A percentile compares a stretch with the other conserved stretches of the same genome.
Evolutionary conservation across 2,113 vertebrate species (phyloP).

Genomic region (Malurus cyaneus): DNA sequence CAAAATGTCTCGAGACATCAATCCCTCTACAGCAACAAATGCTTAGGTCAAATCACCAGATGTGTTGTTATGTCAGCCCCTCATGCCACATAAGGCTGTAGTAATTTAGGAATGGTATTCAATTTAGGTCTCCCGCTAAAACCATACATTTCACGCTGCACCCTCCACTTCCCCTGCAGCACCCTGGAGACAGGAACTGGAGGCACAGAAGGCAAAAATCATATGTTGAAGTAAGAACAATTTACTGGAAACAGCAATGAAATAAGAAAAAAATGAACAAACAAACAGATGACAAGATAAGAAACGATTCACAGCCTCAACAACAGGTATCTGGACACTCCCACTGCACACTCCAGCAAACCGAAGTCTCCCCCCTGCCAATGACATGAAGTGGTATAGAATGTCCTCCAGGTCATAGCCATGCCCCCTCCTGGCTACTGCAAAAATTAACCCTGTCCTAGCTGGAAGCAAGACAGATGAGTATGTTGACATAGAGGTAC

Average conservation of each 20-base stretch:
- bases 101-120: background rate
- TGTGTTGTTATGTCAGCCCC: background rate
- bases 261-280: background rate
- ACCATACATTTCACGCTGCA: fast-evolving
- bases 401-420: background rate
- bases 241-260: background rate
- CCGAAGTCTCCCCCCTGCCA: no score
- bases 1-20: fast-evolving
- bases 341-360: no score
- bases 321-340: no score
- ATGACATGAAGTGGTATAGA: background rate
- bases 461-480: background rate
- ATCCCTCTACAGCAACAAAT: background rate
- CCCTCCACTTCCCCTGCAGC: background rate
- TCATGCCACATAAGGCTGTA: background rate
- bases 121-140: background rate
- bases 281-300: no score
- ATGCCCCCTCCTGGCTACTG: background rate
- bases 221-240: background rate
- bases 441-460: background rate
- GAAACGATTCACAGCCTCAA: no score
- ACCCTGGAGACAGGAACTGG: background rate
- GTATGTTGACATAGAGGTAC: background rate
- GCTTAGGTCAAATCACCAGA: background rate
- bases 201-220: background rate